phyloP scores from a whole-genome alignment of 2,113 vertebrate genomes.

The Corapipo altera region DNA sequence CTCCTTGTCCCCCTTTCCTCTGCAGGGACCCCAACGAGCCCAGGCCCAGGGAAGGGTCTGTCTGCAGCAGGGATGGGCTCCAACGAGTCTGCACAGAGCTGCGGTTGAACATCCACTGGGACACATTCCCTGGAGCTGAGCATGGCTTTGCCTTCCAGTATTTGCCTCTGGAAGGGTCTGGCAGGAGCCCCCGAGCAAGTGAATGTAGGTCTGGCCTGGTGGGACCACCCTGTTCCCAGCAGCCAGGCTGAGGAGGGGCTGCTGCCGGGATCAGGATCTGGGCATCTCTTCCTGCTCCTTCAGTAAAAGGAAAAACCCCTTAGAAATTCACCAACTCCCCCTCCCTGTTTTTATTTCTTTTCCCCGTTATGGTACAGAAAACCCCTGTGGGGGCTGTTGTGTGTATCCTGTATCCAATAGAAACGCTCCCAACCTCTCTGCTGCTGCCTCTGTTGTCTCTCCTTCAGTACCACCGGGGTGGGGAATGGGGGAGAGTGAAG shows the following conservation, averaged over 20 bases:
- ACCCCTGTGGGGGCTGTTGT: neutral
- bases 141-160: neutral
- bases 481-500: rapidly evolving
- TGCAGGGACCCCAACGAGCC: rapidly evolving
- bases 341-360: neutral
- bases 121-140: neutral
- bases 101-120: neutral
- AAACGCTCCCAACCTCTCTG: neutral
- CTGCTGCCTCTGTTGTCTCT: neutral
- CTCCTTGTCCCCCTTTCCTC: neutral
- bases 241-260: neutral
- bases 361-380: neutral
- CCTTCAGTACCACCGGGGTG: neutral
- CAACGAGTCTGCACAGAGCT: rapidly evolving
- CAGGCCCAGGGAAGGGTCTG: too few relatives aligned
- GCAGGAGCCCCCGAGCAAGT: neutral
- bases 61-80: neutral
- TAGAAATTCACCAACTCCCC: neutral
- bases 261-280: neutral
- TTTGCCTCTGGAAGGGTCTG: neutral
- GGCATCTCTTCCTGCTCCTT: neutral
- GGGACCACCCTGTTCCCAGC: neutral
- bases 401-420: neutral
- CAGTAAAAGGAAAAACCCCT: neutral
- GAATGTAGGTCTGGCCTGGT: neutral